Evolutionary conservation across 2,113 vertebrate genomes (phyloP), one percentile per base, ranked within the genome.

Genomic region (Notiomystis cincta): DNA sequence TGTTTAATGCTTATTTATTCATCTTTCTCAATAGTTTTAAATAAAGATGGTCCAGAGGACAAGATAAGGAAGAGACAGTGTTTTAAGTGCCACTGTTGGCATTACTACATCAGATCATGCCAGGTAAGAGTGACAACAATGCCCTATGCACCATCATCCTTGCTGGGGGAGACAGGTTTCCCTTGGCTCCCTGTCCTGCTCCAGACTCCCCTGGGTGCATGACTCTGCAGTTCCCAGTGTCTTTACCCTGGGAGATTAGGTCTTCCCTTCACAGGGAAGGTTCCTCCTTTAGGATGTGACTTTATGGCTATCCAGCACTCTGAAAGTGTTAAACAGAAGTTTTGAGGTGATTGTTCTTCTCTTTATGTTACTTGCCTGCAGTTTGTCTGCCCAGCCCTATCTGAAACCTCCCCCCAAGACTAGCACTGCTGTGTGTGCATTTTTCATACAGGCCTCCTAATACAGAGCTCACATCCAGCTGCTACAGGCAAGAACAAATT

Each of bases 401-500:
- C 40, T n/a, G 57, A 90, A 93, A 75, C 48, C 30, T 82, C 70
- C 53, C 38, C 72, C 23, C 21, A 92, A 85, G 82, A 88, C 60
- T 33, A 76, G 57, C 31, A 27, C 48, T 93, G 77, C 30, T 28
- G 61, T 37, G 73, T 65, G 66, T 90, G 48, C 0, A 1, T 61
- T 95, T 95, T 90, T 85, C 93, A 90, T 53, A 27, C 38, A 81
- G 60, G 23, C 16, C 23, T 89, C 1, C 0, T 81, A 84, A 87
- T 56, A 76, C 10, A 82, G 66, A 82, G 53, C 31, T 92, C 70
- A 85, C 45, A 76, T 88, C 90, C 88, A 93, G 95, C 90, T 94
- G 94, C 85, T 93, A 79, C 40, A 80, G 61, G 65, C 48, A 88
- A 93, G 85, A 93, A 85, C 90, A 95, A 94, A 89, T 94, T 94